Evolutionary conservation across 2,888 invertebrate species (phyloP), one percentile per base, ranked within the genome.

Genomic region (Acrobasis repandana): DNA sequence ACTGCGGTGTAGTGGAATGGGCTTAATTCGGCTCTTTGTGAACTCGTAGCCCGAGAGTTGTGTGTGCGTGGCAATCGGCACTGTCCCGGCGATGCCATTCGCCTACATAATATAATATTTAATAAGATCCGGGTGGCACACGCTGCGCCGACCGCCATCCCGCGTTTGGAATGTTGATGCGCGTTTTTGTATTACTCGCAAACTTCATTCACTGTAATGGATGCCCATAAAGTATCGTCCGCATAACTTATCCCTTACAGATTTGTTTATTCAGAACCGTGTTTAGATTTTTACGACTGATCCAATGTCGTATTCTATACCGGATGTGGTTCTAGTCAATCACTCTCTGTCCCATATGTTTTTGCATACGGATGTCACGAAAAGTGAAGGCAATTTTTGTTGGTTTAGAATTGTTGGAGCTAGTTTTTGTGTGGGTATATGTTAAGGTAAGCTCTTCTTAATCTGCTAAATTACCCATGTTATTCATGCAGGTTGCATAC

Each of bases 11-110:
- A 68, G 71, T 73, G 71, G 72, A 79, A 77, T 78, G 73, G 71
- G 71, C 75, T 76, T 82, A 82, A 85, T 84, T 82, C 79, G 70
- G 77, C 67, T 79, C 83, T 85, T 85, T 86, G 81, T 83, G 76
- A 70, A 72, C 57, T 67, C 64, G 69, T 75, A 69, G 66, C 68
- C 63, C 61, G 65, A 62, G 61, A 58, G 58, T 52, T 62, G 58
- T 68, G 64, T 70, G 61, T 72, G 67, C 70, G 69, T 65, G 67
- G 67, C 71, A 79, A 78, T 79, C 70, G 73, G 74, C 75, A 75
- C 72, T 70, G 73, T 66, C 72, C 69, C 66, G 71, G 61, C 34
- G 33, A 66, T 68, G 62, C 63, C 63, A 64, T 66, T 69, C 66
- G 72, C 71, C 70, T 79, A 79, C 71, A 73, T 75, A 75, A 79